A percentile compares a stretch with the other conserved stretches of the same genome.
These are phyloP conservation scores for Ectemnius continuus DNA, from an alignment of 2,888 invertebrate species.

Conservation along the genomic window DNA sequence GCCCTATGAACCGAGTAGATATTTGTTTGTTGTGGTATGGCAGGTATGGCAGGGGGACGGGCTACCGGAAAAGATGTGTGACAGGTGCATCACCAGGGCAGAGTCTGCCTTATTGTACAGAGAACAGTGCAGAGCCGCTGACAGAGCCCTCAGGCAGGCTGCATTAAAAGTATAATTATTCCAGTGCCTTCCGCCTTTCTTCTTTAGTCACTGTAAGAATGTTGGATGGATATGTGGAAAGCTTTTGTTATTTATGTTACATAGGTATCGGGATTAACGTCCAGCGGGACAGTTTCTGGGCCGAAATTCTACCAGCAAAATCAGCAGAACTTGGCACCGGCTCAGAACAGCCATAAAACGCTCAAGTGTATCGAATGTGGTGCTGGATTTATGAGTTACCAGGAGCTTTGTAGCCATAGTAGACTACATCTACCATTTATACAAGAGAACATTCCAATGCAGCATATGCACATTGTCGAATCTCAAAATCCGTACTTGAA, in stretches of 20 bases:
- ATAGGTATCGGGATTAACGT: constrained; percentile 69
- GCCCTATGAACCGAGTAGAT: not conserved
- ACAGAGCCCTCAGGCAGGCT: constrained; percentile 75
- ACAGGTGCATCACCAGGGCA: constrained; percentile 74
- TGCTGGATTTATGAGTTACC: constrained; percentile 67
- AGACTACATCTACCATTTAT: constrained; percentile 67
- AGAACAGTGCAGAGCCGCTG: constrained; percentile 76
- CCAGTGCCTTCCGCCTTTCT: not conserved
- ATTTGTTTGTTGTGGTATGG: not conserved
- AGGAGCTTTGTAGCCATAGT: constrained; percentile 69
- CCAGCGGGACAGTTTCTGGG: constrained; percentile 62
- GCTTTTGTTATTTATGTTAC: not conserved
- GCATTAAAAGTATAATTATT: constrained; percentile 65
- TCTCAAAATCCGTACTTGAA: constrained; percentile 67
- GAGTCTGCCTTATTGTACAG: constrained; percentile 75
- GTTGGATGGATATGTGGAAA: no score
- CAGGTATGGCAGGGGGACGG: constrained; percentile 76
- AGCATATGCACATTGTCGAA: constrained; percentile 72
- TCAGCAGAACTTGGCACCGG: constrained; percentile 63
- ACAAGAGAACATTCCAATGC: constrained; percentile 64
- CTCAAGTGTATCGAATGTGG: constrained; percentile 70
- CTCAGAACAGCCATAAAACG: constrained; percentile 66
- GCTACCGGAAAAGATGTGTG: constrained; percentile 75
- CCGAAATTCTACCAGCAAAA: constrained; percentile 71
- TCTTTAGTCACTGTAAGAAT: not conserved